A percentile compares a stretch with the other conserved stretches of the same genome.
phyloP scores from a whole-genome alignment of 64 coral and sea anemone species.

The Orbicella faveolata region DNA sequence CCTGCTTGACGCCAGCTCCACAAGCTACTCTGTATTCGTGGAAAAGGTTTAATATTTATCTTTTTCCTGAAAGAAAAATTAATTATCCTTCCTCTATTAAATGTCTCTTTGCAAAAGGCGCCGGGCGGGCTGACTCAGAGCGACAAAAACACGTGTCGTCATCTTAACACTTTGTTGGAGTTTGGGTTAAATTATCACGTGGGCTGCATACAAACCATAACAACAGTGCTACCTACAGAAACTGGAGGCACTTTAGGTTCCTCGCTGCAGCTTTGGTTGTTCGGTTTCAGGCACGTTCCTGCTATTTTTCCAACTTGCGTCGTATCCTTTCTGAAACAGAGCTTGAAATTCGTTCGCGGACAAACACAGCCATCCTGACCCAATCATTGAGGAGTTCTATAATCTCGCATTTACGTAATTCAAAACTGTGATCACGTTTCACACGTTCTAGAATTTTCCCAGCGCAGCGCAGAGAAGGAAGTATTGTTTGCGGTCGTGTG shows the following conservation, averaged over 20 bases:
- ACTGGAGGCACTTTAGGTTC: not conserved
- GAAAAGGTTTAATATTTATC: slow-evolving; percentile 1
- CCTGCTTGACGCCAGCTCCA: not conserved
- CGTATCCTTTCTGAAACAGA: too few species aligned
- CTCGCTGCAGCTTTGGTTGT: not conserved
- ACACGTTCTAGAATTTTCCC: not conserved
- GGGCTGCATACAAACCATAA: not conserved
- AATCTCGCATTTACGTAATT: not conserved
- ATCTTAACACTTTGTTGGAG: slow-evolving; percentile 1
- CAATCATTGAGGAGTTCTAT: not conserved
- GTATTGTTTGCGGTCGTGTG: slow-evolving; percentile 24
- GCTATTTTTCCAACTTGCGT: too few species aligned
- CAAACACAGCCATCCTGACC: not conserved
- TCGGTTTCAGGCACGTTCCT: not conserved
- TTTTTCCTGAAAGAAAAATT: slow-evolving; percentile 27
- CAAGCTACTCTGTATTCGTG: not conserved
- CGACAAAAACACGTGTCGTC: not conserved
- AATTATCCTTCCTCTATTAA: not conserved
- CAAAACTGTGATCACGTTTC: not conserved
- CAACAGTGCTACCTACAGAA: not conserved
- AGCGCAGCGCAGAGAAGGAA: not conserved
- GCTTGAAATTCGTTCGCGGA: too few species aligned
- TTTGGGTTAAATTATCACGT: not conserved
- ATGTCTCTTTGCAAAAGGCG: slow-evolving; percentile 26
- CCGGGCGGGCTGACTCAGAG: not conserved